phyloP scores from a whole-genome alignment of 2,797 vertebrate species.

The Clarias fuscus region DNA sequence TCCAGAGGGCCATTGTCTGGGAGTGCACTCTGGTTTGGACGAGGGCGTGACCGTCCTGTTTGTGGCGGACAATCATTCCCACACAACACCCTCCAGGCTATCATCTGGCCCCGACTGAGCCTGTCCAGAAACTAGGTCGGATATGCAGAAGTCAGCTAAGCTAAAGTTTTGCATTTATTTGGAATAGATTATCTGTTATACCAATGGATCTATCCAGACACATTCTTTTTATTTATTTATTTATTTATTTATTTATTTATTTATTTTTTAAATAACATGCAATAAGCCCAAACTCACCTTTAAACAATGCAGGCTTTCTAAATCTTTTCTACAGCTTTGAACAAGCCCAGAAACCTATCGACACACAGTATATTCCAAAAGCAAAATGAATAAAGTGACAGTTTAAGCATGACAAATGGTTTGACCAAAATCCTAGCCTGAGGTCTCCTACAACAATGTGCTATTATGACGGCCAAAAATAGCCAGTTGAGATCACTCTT shows the following conservation, averaged over 20 bases:
- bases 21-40: conserved; percentile 46
- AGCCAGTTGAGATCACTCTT: conserved; percentile 52
- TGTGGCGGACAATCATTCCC: conserved; percentile 49
- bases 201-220: neutral
- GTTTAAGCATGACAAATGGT: conserved; percentile 14
- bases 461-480: conserved; percentile 55
- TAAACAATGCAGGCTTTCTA: neutral
- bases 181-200: neutral
- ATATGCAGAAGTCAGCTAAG: conserved; percentile 20
- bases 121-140: conserved; percentile 42
- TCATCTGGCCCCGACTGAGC: conserved; percentile 18
- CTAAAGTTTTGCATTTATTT: neutral
- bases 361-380: neutral
- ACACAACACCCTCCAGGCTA: conserved; percentile 32
- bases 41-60: conserved; percentile 53
- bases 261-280: no score
- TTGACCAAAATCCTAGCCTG: conserved; percentile 17
- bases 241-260: neutral
- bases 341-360: conserved; percentile 10
- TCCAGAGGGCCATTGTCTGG: conserved; percentile 56
- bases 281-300: neutral
- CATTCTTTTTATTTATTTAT: neutral
- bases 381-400: conserved; percentile 2
- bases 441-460: conserved; percentile 51
- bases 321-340: neutral